phyloP scores from a whole-genome alignment of 2,888 invertebrate species.

The Carcina quercana region DNA sequence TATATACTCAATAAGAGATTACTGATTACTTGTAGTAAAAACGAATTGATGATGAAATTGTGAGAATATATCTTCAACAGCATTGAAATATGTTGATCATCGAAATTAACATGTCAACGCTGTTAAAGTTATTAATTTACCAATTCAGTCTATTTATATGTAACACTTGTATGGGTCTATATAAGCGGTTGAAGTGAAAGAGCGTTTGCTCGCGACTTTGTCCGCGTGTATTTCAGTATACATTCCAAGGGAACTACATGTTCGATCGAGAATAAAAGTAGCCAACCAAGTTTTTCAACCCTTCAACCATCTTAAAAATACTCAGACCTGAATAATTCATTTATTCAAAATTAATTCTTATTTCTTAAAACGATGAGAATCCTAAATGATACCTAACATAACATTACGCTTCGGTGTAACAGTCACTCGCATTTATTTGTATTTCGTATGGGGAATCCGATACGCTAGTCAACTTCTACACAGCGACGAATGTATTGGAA shows the following conservation, averaged over 20 bases:
- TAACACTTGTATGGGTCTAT: too few relatives aligned
- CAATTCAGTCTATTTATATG: too few relatives aligned
- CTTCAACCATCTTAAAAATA: background rate
- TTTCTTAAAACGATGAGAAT: background rate
- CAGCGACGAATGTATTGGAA: slow-evolving; percentile 43
- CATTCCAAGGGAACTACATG: background rate
- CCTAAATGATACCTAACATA: background rate
- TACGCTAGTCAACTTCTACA: slow-evolving; percentile 34
- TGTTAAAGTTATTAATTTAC: too few relatives aligned
- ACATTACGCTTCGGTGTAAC: slow-evolving; percentile 36
- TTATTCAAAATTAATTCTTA: background rate
- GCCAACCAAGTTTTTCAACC: background rate
- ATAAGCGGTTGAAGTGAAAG: too few relatives aligned
- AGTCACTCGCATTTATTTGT: slow-evolving; percentile 48
- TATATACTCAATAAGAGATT: too few relatives aligned
- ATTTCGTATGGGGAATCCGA: slow-evolving; percentile 46
- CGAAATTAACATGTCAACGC: too few relatives aligned
- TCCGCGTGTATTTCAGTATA: background rate
- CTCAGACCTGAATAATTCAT: background rate
- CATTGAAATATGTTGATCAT: too few relatives aligned
- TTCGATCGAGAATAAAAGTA: background rate
- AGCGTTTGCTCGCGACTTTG: too few relatives aligned
- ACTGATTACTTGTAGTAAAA: too few relatives aligned
- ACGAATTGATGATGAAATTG: too few relatives aligned
- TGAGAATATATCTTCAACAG: too few relatives aligned